These are phyloP conservation scores for Prietella phreatophila DNA, from an alignment of 2,113 vertebrate species.

Conservation along the genomic window DNA sequence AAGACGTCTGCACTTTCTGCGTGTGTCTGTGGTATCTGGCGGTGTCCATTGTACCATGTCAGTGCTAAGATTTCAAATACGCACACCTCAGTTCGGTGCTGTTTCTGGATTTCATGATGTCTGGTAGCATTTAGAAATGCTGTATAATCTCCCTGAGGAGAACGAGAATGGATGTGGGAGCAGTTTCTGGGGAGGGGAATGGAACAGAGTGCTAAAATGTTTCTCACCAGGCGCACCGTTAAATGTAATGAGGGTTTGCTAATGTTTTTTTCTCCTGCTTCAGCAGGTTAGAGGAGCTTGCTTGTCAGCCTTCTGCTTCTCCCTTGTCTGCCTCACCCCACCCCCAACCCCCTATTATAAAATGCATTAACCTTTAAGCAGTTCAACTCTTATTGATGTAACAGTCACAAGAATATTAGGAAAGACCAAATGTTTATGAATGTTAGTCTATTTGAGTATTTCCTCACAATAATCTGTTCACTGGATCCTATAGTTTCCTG, in stretches of 20 bases:
- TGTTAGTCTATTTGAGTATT: neutral
- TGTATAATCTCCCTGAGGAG: constrained; percentile 3
- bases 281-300: neutral
- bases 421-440: neutral
- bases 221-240: neutral
- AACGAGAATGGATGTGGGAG: neutral
- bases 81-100: too few relatives aligned
- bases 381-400: neutral
- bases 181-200: neutral
- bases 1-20: neutral
- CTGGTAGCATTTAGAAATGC: neutral
- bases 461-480: neutral
- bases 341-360: neutral
- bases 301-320: neutral
- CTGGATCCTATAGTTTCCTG: neutral
- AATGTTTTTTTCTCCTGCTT: constrained; percentile 4
- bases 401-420: neutral
- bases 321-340: neutral
- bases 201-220: neutral
- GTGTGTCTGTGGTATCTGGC: neutral
- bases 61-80: too few relatives aligned
- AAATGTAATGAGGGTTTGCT: neutral
- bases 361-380: constrained; percentile 8
- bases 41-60: neutral
- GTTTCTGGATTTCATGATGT: too few relatives aligned